Evolutionary conservation across 2,888 invertebrate genomes (phyloP), one percentile per base, ranked within the genome.

Genomic region (Amphipyra tragopoginis): DNA sequence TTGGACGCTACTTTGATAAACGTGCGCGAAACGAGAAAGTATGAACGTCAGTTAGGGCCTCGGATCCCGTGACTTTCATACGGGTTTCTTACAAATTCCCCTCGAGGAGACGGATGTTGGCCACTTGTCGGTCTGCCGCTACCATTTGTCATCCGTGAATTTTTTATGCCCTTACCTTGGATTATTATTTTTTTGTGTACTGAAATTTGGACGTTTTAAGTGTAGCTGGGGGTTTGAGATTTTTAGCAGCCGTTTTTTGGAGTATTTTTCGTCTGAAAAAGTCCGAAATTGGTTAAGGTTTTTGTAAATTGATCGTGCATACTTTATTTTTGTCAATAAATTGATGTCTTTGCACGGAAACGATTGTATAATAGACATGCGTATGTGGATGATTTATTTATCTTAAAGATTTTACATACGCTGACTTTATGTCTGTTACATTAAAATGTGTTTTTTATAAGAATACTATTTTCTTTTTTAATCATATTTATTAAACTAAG

Each of bases 141-240:
- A 62, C 65, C 76, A 84, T 90, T 88, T 88, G 85, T 90, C 90
- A 89, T 87, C 78, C 72, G 76, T 90, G 88, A 88, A 87, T 90
- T 83, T 89, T 90, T 88, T 86, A 90, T 89, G 49, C 66, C 65
- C 68, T 69, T 70, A 75, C 77, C 78, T 83, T 82, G 81, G 70
- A 45, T 70, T 78, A 71, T 76, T 67, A 53, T 79, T 61, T 65
- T 76, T 79, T 72, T 42, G 64, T 70, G 71, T 45, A 49, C 11
- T 11, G 33, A 55, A 48, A 57, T 54, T 61, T 62, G 14, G 39
- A 38, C 26, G 36, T 47, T 54, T 57, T 58, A 56, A 61, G 56
- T 61, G 40, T 48, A 9, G 42, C 42, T 47, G 33, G 21, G 7
- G 15, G 39, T 48, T 55, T 26, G 36, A 53, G 45, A 13, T 10